A percentile compares a stretch with the other conserved stretches of the same genome.
Evolutionary conservation across 2,113 vertebrate genomes (phyloP).

Genomic region (Dromaius novaehollandiae): DNA sequence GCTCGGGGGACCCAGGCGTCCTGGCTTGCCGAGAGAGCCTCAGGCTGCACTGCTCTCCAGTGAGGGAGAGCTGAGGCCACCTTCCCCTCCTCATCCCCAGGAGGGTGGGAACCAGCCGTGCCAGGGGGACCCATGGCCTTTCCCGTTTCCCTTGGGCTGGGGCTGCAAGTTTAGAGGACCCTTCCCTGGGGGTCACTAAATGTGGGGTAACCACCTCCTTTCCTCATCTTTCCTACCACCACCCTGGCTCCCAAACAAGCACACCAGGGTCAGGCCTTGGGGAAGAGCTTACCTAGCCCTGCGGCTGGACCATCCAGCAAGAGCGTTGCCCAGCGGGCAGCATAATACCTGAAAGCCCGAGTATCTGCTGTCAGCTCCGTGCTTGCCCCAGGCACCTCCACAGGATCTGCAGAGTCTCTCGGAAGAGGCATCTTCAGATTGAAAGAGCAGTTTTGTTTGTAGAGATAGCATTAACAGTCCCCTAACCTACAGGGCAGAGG

Average conservation of each 20-base stretch:
- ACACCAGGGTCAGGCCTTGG: not conserved
- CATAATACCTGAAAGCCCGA: not conserved
- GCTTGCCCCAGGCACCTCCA: fast-evolving
- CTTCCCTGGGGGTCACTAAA: not conserved
- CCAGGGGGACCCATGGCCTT: not conserved
- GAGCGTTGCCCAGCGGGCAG: not conserved
- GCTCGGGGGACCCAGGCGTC: fast-evolving
- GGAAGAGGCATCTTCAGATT: not conserved
- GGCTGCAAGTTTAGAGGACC: not conserved
- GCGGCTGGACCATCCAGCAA: not conserved
- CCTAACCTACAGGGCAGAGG: not conserved
- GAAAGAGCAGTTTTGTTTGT: not conserved
- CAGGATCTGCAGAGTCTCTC: not conserved
- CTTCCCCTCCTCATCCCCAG: not conserved
- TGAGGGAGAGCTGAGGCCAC: not conserved
- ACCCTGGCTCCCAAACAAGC: not conserved
- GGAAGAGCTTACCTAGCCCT: not conserved
- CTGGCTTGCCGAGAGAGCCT: not conserved
- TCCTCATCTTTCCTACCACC: fast-evolving
- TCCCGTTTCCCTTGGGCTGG: not conserved
- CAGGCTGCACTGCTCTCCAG: not conserved
- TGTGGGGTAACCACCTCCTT: fast-evolving
- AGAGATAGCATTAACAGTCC: not conserved
- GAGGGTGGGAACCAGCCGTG: not conserved
- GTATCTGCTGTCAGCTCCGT: not conserved